Conservation (phyloP, 2,113 vertebrate species). For the Todiramphus chloris region DNA sequence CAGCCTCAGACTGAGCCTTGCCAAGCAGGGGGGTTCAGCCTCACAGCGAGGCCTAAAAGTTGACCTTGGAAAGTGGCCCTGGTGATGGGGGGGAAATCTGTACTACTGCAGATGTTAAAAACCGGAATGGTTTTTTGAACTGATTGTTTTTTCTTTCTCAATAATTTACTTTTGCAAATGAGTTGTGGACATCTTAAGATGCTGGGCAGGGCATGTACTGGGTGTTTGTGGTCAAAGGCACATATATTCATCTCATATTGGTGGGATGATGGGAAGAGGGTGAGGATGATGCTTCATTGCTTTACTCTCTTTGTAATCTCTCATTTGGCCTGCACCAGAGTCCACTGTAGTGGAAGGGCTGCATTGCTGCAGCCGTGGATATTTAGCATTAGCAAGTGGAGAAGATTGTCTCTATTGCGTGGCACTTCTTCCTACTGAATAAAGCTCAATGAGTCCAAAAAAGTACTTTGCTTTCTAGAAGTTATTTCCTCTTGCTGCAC, state of each 20-base stretch:
- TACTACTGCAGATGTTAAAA: not conserved
- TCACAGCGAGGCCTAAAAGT: too few species aligned
- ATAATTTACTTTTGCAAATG: fast-evolving
- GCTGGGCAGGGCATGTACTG: not conserved
- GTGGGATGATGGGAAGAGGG: not conserved
- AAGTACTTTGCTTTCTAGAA: not conserved
- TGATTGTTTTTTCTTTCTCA: not conserved
- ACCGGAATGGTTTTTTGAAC: not conserved
- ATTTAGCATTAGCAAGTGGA: not conserved
- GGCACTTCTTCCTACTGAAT: not conserved
- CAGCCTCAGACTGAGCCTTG: too few species aligned
- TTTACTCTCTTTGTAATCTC: not conserved
- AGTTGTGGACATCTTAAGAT: not conserved
- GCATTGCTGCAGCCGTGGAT: not conserved
- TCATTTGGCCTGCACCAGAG: not conserved
- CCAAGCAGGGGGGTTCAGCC: too few species aligned
- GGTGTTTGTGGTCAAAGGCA: not conserved
- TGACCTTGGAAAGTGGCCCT: too few species aligned
- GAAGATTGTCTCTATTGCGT: not conserved
- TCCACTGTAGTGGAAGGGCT: not conserved
- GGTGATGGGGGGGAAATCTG: too few species aligned
- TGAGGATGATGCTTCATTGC: fast-evolving
- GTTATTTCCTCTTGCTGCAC: not conserved
- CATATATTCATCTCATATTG: not conserved
- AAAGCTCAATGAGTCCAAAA: not conserved